Base-by-base conservation (phyloP, 2,888 invertebrate species). In the Pterostichus madidus region DNA sequence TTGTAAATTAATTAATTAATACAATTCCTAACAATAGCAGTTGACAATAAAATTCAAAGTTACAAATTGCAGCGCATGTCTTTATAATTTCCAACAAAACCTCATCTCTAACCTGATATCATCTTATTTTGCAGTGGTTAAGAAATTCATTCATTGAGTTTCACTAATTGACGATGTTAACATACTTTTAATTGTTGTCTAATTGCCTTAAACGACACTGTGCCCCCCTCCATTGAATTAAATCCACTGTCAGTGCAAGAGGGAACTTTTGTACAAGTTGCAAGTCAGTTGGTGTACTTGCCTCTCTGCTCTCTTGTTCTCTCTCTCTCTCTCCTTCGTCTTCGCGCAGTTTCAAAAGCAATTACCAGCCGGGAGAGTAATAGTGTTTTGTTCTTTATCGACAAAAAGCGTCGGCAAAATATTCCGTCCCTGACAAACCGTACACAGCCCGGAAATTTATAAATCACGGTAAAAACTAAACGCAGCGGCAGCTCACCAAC, bases 131-230 rank as follows among this genome's bases (percentile, higher is more conserved):
- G 35, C 76, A 75, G 75, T 52, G 75, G 68, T 44, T 77, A 59
- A 17, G 61, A 79, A 79, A 68, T 68, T 44, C 61, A 80, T 80
- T 64, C 68, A 80, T 80, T 35, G 68, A 56, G 44, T 77, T 59
- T 52, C 52, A 49, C 68, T 80, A 80, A 80, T 80, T 80, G 80
- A 80, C 68, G 68, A 80, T 80, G 80, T 80, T 80, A 80, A 80
- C 80, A 80, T 80, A 80, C 80, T 80, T 80, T 80, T 80, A 68
- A 80, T 80, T 80, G 80, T 64, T 79, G 79, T 64, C 49, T 79
- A 79, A 79, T 79, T 79, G 79, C 68, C 53, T 56, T 49, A 15
- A 80, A 49, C 49, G 61, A 17, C 32, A 15, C 53, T 59, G 59
- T n/a, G 49, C 44, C 11, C 64, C 39, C 13, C 32, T 32, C 73